A percentile compares a stretch with the other conserved stretches of the same genome.
Evolutionary conservation across 2,113 vertebrate species (phyloP).

Genomic region (Sinocyclocheilus maitianheensis): DNA sequence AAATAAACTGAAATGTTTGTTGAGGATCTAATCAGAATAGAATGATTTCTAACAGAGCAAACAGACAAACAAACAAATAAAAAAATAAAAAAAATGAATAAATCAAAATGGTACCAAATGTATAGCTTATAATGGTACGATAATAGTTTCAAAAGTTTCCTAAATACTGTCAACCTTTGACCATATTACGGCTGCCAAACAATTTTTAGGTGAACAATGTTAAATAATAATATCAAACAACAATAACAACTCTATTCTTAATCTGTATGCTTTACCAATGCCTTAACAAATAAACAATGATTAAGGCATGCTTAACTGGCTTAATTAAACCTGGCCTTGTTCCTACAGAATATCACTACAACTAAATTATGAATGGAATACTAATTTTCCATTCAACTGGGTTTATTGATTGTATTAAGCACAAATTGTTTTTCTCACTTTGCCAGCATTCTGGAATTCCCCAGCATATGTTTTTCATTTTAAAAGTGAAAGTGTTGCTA

Average conservation of each 20-base stretch:
- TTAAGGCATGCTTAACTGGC: neutral
- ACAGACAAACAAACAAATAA: too few species aligned
- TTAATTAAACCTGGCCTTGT: neutral
- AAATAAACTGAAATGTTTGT: too few species aligned
- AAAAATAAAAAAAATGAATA: too few species aligned
- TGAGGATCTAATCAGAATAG: too few species aligned
- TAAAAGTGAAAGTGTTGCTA: slow-evolving; percentile 58
- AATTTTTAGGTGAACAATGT: neutral
- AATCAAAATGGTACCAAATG: neutral
- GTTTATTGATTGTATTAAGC: neutral
- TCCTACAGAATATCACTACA: neutral
- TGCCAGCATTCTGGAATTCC: slow-evolving; percentile 62
- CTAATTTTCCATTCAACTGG: neutral
- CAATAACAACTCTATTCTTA: neutral
- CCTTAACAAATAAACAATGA: neutral
- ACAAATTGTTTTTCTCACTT: slow-evolving; percentile 37
- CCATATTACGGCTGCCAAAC: neutral
- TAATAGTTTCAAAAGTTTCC: neutral
- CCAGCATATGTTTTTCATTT: slow-evolving; percentile 56
- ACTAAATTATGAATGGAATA: slow-evolving; percentile 13
- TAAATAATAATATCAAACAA: neutral
- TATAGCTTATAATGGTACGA: too few species aligned
- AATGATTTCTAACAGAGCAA: too few species aligned
- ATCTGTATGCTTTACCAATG: neutral
- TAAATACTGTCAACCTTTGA: neutral